Evolutionary conservation across 2,113 vertebrate species (phyloP).

Genomic region (Amphiprion percula): DNA sequence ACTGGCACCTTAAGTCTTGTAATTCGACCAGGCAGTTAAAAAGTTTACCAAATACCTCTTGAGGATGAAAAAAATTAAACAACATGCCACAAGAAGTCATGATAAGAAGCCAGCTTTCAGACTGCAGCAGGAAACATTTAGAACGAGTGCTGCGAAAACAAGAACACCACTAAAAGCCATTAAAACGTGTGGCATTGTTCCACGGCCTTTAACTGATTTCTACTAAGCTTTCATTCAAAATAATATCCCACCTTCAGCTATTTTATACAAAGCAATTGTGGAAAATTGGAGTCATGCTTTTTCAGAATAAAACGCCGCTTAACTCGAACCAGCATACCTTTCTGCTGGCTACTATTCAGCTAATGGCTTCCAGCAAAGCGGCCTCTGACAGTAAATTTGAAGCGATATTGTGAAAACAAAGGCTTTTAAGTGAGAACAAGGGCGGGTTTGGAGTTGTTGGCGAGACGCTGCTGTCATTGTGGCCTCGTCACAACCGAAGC

Average conservation of each 20-base stretch:
- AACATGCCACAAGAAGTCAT: neutral
- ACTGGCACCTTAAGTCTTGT: too few relatives aligned
- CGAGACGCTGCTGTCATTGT: neutral
- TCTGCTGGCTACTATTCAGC: conserved; percentile 11
- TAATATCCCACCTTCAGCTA: conserved; percentile 20
- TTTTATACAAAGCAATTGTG: conserved; percentile 34
- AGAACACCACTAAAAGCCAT: conserved; percentile 5
- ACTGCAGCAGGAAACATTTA: conserved; percentile 9
- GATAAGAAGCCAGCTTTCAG: neutral
- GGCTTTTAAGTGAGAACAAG: neutral
- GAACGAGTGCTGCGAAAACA: conserved; percentile 1
- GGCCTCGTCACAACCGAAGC: neutral
- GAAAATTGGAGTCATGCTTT: conserved; percentile 57
- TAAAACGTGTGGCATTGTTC: conserved; percentile 18
- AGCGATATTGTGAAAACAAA: conserved; percentile 4
- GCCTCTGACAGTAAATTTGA: conserved; percentile 8
- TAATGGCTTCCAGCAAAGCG: conserved; percentile 42
- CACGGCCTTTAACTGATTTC: conserved; percentile 1
- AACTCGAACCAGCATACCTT: conserved; percentile 26
- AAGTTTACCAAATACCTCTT: too few relatives aligned
- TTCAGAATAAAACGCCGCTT: conserved; percentile 32
- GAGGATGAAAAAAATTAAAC: too few relatives aligned
- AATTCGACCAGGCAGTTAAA: too few relatives aligned
- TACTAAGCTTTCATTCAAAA: conserved; percentile 25
- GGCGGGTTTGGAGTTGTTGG: neutral